Percentiles rank a stretch among this genome's conserved stretches.
These are phyloP conservation scores for Furcifer pardalis DNA, from an alignment of 2,797 vertebrate genomes.

Conservation along the genomic window DNA sequence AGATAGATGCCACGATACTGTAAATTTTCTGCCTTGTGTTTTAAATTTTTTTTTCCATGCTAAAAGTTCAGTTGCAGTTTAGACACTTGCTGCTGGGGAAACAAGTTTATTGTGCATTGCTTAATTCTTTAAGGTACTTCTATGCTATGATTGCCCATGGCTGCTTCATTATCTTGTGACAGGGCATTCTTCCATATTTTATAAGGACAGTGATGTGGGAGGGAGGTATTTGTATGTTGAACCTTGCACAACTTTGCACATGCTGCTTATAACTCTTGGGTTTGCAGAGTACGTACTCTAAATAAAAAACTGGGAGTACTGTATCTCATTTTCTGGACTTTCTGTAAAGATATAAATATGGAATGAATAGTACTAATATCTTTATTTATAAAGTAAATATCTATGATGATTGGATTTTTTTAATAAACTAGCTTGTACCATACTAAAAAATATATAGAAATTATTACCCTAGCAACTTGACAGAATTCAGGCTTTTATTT, in stretches of 20 bases:
- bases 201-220: neutral
- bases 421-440: neutral
- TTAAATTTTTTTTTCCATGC: neutral
- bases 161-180: too few relatives aligned
- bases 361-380: neutral
- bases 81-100: neutral
- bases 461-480: neutral
- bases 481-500: neutral
- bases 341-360: too few relatives aligned
- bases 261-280: neutral
- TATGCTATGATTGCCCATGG: neutral
- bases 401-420: neutral
- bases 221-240: neutral
- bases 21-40: constrained; percentile 31
- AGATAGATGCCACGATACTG: neutral
- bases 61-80: neutral
- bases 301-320: neutral
- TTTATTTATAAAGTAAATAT: neutral
- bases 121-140: neutral
- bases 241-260: too few relatives aligned
- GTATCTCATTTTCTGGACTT: too few relatives aligned
- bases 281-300: neutral
- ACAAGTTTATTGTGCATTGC: neutral
- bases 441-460: neutral
- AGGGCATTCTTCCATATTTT: neutral